Conservation (phyloP, 2,888 invertebrate genomes). For the Halictus ligatus region DNA sequence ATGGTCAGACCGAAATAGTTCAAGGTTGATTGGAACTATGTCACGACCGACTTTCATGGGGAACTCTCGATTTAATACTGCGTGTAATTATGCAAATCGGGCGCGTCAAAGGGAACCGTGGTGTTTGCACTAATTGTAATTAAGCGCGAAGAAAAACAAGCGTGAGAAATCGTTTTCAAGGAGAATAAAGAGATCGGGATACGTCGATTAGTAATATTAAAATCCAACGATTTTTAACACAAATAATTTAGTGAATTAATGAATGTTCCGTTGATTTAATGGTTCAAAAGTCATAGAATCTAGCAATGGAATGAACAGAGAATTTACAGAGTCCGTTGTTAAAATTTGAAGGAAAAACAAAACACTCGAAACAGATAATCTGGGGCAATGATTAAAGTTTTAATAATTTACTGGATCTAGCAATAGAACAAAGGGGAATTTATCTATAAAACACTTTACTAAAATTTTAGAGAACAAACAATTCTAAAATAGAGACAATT, state of each 20-base stretch:
- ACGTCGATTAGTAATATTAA: neutral
- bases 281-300: neutral
- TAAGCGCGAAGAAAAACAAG: neutral
- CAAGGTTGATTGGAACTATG: constrained; percentile 63
- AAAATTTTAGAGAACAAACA: neutral
- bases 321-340: neutral
- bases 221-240: neutral
- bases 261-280: neutral
- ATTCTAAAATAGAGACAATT: no score
- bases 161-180: neutral
- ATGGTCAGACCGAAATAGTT: constrained; percentile 63
- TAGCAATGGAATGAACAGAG: neutral
- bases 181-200: neutral
- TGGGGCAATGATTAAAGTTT: no score
- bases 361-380: no score
- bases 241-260: neutral
- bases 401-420: no score
- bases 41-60: constrained; percentile 56
- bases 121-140: constrained; percentile 24
- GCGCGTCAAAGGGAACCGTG: constrained; percentile 37
- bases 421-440: no score
- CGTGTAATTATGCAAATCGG: constrained; percentile 42
- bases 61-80: constrained; percentile 45
- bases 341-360: neutral
- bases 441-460: no score